Base-by-base conservation (phyloP, 2,888 invertebrate species). In the Pristionchus exspectatus region DNA sequence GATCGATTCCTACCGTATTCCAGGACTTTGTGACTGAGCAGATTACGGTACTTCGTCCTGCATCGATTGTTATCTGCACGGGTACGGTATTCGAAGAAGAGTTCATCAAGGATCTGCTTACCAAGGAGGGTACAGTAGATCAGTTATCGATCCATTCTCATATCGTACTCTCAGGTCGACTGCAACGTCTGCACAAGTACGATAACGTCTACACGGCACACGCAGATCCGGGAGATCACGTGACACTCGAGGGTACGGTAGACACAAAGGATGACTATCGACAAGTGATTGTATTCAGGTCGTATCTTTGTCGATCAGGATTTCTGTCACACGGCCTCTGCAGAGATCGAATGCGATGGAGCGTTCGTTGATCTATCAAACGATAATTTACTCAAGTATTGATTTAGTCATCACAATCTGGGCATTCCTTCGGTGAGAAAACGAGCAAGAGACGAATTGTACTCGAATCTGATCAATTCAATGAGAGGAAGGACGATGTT, bases 81-180 rank as follows among this genome's bases (percentile, higher is more conserved):
- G 87, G 87, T 24, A 88, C 74, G 10, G 56, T 74, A 27, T 88
- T 88, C 87, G 87, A 88, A 56, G 87, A 72, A 33, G 87, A 88
- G 12, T 38, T 27, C 33, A 72, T 88, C 56, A 50, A 56, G 33
- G 74, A 88, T 50, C 38, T 72, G 16, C 87, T 88, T 24, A 54
- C 16, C 74, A 56, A 74, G 33, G 87, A 88, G 50, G 74, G 87
- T 88, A 87, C 87, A n/a, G 87, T 87, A 87, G 44, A n/a, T 54
- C 87, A 59, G 12, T 59, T 59, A 59, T 84, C 84, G 59, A 84
- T 84, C 59, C 84, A 30, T 72, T 21, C 30, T 33, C 33, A 18
- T 72, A 72, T 18, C 72, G 72, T 72, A 72, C 72, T 72, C 72
- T 44, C 74, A 88, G 87, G 87, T 74, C 87, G 87, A 56, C 87